Conservation (phyloP, 2,888 invertebrate species). For the Masnerella sp. region DNA sequence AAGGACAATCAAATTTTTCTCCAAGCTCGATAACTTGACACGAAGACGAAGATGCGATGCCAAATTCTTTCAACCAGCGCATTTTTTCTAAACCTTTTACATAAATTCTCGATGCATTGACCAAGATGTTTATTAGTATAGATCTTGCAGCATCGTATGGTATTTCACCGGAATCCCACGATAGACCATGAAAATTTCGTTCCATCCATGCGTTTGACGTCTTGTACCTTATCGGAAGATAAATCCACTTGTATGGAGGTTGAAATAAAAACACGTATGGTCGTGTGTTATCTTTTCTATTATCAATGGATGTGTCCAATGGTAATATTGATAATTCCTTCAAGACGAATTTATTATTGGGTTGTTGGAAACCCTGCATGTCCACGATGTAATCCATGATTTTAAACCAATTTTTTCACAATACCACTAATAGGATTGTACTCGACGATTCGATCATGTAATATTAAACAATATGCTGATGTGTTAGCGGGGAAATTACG, state of each 20-base stretch:
- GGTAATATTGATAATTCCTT: slow-evolving; percentile 24
- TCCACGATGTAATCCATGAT: slow-evolving; percentile 22
- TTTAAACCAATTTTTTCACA: slow-evolving; percentile 24
- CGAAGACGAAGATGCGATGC: no score
- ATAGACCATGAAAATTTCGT: slow-evolving; percentile 18
- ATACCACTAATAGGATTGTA: slow-evolving; percentile 25
- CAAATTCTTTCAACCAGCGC: not conserved
- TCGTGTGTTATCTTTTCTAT: no score
- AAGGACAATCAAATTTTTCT: slow-evolving; percentile 9
- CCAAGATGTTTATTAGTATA: not conserved
- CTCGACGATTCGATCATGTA: slow-evolving; percentile 33
- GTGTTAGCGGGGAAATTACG: slow-evolving; percentile 30
- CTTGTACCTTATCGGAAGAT: slow-evolving; percentile 10
- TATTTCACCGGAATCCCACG: slow-evolving; percentile 1
- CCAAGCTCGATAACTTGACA: no score
- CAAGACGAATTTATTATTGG: slow-evolving; percentile 18
- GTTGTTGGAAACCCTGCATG: slow-evolving; percentile 20
- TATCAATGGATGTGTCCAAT: not conserved
- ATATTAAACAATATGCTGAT: slow-evolving; percentile 27
- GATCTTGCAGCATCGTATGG: not conserved
- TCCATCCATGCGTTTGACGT: slow-evolving; percentile 7
- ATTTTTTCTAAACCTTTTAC: slow-evolving; percentile 9
- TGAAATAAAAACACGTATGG: no score
- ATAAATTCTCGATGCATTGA: slow-evolving; percentile 8
- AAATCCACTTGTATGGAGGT: slow-evolving; percentile 1